A percentile compares a stretch with the other conserved stretches of the same genome.
These are phyloP conservation scores for Aldabrachelys gigantea DNA, from an alignment of 2,113 vertebrate species.

Conservation along the genomic window DNA sequence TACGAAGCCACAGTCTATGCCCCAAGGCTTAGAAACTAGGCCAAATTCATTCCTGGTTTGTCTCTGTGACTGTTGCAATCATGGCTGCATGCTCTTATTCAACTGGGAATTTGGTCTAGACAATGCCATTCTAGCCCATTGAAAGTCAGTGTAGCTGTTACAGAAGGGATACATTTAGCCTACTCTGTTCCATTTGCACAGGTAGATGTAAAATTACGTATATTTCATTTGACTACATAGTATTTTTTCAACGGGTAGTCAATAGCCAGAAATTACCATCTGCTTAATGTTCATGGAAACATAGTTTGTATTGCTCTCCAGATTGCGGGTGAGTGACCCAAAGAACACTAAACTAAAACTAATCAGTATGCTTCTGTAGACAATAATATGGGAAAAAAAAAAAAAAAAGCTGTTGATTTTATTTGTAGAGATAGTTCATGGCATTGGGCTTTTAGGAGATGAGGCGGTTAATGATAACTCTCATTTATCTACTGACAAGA, in stretches of 20 bases:
- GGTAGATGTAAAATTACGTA: neutral
- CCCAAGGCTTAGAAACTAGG: neutral
- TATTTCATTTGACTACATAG: conserved; percentile 21
- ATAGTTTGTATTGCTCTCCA: conserved; percentile 26
- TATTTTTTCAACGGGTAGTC: neutral
- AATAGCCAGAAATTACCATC: conserved; percentile 1
- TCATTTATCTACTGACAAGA: neutral
- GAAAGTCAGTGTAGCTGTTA: neutral
- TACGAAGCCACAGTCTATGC: neutral
- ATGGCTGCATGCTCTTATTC: neutral
- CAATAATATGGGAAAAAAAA: neutral
- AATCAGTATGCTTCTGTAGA: neutral
- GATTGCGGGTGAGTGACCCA: neutral
- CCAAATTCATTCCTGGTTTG: neutral
- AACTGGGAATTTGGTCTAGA: neutral
- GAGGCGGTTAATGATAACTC: neutral
- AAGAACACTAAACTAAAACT: conserved; percentile 5
- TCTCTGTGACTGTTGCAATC: neutral
- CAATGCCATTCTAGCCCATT: neutral
- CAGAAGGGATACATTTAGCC: neutral
- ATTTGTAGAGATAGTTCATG: neutral
- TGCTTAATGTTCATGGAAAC: conserved; percentile 20
- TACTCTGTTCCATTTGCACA: neutral
- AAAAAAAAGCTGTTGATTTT: conserved; percentile 4
- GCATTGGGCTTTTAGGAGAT: conserved; percentile 18